A percentile compares a stretch with the other conserved stretches of the same genome.
Evolutionary conservation across 1,140 invertebrate genomes (phyloP).

Genomic region (Uloborus diversus): DNA sequence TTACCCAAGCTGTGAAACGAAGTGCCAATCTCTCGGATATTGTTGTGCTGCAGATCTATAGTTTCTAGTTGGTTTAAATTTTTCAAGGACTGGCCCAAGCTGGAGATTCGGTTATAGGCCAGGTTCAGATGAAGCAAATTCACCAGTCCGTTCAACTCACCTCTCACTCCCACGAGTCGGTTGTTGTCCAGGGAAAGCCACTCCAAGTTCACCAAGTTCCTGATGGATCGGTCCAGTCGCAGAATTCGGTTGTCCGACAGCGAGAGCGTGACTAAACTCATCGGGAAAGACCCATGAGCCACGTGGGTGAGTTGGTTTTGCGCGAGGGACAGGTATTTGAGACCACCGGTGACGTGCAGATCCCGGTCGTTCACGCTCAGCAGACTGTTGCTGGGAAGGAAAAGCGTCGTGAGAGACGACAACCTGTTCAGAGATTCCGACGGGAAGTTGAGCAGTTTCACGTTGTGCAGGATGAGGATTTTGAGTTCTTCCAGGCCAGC

Average conservation of each 20-base stretch:
- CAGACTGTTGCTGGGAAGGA: conserved; percentile 19
- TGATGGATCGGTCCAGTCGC: conserved; percentile 16
- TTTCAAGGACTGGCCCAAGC: conserved; percentile 14
- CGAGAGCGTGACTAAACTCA: conserved; percentile 13
- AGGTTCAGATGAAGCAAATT: conserved; percentile 22
- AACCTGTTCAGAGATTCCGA: conserved; percentile 8
- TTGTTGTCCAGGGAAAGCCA: conserved; percentile 38
- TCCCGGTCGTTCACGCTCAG: not conserved
- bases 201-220: conserved; percentile 18
- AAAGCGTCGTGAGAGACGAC: conserved; percentile 20
- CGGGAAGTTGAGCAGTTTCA: conserved; percentile 9
- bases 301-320: conserved; percentile 22
- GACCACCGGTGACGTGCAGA: not conserved
- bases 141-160: conserved; percentile 32
- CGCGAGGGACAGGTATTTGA: conserved; percentile 20
- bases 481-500: conserved; percentile 8
- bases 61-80: conserved; percentile 9
- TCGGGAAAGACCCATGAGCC: conserved; percentile 24
- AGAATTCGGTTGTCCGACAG: conserved; percentile 24
- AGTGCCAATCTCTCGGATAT: conserved; percentile 13
- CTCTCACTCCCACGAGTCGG: conserved; percentile 16
- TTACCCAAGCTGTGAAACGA: conserved; percentile 10
- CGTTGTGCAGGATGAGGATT: conserved; percentile 35
- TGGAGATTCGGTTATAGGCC: conserved; percentile 3
- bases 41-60: conserved; percentile 41